Conservation (phyloP, 2,888 invertebrate species). For the Aleiodes alternator region DNA sequence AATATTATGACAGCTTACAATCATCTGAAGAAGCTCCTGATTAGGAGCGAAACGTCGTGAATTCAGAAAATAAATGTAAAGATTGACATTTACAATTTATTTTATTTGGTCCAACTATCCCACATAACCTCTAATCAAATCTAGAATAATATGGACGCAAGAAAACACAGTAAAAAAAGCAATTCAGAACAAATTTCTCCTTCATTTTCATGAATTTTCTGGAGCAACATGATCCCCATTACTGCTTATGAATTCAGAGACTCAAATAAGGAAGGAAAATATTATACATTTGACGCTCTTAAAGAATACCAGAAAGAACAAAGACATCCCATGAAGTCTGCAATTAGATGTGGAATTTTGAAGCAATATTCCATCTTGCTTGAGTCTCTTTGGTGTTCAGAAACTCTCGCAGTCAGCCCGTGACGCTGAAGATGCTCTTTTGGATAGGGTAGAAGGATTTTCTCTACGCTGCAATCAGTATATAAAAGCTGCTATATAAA, state of each 20-base stretch:
- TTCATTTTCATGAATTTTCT: too few relatives aligned
- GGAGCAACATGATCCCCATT: background rate
- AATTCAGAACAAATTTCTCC: too few relatives aligned
- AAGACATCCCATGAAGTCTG: conserved; percentile 43
- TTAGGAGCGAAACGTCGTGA: too few relatives aligned
- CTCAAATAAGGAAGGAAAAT: background rate
- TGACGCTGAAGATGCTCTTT: conserved; percentile 12
- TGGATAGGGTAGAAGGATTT: conserved; percentile 6
- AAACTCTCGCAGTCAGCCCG: conserved; percentile 16
- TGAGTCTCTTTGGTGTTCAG: conserved; percentile 17
- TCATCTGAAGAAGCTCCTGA: too few relatives aligned
- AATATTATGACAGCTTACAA: too few relatives aligned
- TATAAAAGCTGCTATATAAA: conserved; percentile 1
- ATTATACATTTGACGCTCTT: conserved; percentile 11
- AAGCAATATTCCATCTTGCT: conserved; percentile 45
- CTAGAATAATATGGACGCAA: too few relatives aligned
- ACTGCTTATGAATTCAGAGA: conserved; percentile 24
- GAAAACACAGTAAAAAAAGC: too few relatives aligned
- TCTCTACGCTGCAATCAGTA: conserved; percentile 9
- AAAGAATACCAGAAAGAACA: conserved; percentile 40
- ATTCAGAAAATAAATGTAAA: too few relatives aligned
- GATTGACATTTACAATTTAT: too few relatives aligned
- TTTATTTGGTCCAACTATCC: too few relatives aligned
- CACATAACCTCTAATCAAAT: too few relatives aligned
- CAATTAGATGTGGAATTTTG: conserved; percentile 49